Evolutionary conservation across 1,140 invertebrate species (phyloP), one percentile per base, ranked within the genome.

Genomic region (Musca vetustissima): DNA sequence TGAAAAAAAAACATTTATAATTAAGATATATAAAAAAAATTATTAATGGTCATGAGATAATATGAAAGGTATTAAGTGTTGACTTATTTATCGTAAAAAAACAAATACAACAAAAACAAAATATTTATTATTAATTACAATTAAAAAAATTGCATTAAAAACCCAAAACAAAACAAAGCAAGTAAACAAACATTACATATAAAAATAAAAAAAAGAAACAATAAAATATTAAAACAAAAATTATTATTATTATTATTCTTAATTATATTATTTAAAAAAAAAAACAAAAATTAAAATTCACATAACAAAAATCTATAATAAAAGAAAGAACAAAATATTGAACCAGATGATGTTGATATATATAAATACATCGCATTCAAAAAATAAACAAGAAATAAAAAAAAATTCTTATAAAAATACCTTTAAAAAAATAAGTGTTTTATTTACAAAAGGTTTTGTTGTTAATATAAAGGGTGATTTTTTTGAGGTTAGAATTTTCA

Each of bases 251-350:
- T 6, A 43, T 43, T 43, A 43, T 43, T 43, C 6, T 43, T 43
- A 43, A 49, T 22, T 24, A 49, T 66, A 66, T 49, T 28, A 61
- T 24, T 43, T 61, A 28, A 28, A 28, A 28, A n/a, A n/a, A n/a
- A n/a, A 61, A 28, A 59, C 55, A 59, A 28, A 43, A 65, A n/a
- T n/a, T n/a, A n/a, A n/a, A n/a, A n/a, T n/a, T 28, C 64, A 65
- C 47, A 47, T 66, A n/a, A n/a, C 15, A 49, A 66, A 66, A 43
- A 11, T 43, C 36, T 43, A 9, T 43, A 43, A 43, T 8, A 43
- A 43, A 43, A 43, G 13, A 43, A 28, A 28, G 3, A 28, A 4
- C 28, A 28, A 28, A 43, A 43, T 43, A 43, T 43, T 43, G 36
- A 43, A 43, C 36, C 36, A 43, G 36, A 43, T 43, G 36, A 43